phyloP scores from a whole-genome alignment of 2,797 vertebrate genomes.

The Arctocebus calabarensis region DNA sequence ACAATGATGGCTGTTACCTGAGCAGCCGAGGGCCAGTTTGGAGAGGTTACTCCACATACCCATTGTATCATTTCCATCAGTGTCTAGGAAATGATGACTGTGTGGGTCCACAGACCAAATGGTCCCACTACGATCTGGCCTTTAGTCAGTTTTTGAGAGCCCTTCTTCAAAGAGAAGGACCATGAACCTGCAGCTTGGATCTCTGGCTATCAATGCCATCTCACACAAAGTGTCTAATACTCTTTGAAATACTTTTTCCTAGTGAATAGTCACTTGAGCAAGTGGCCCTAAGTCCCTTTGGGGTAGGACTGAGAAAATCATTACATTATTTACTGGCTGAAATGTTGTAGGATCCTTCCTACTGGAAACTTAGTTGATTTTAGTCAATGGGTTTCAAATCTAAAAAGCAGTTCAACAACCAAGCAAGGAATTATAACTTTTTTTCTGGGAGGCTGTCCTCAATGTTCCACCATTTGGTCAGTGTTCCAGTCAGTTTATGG shows the following conservation, averaged over 20 bases:
- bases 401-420: not conserved
- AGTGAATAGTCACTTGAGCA: not conserved
- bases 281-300: not conserved
- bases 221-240: not conserved
- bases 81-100: not conserved
- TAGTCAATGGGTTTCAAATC: not conserved
- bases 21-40: not conserved
- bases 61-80: not conserved
- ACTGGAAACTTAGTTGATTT: not conserved
- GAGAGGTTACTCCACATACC: not conserved
- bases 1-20: not conserved
- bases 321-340: not conserved
- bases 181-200: not conserved
- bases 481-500: not conserved
- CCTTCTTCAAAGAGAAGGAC: not conserved
- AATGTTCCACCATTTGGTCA: not conserved
- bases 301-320: not conserved
- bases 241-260: not conserved
- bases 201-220: not conserved
- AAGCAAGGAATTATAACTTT: not conserved
- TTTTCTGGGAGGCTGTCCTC: not conserved
- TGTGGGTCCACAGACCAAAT: not conserved
- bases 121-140: not conserved
- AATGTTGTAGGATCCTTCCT: not conserved
- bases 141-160: not conserved